Conservation (phyloP, 2,797 vertebrate genomes). For the Philypnodon macrostomus region DNA sequence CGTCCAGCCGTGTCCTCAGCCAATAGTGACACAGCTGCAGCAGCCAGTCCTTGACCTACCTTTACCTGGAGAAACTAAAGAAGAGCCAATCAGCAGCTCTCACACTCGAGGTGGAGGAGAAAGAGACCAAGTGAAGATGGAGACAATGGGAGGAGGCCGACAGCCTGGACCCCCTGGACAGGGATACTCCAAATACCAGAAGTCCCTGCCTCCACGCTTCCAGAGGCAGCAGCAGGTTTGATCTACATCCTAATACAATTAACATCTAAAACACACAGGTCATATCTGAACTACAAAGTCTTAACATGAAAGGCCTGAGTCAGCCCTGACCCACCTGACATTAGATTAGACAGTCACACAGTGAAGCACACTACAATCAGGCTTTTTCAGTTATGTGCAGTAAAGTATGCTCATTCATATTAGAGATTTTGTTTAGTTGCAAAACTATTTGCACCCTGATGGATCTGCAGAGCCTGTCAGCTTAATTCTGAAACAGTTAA, state of each 20-base stretch:
- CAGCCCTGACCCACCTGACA: too few relatives aligned
- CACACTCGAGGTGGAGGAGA: conserved; percentile 66
- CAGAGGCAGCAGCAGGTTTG: conserved; percentile 92
- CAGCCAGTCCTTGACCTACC: conserved; percentile 59
- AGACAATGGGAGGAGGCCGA: conserved; percentile 71
- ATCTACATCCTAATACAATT: background rate
- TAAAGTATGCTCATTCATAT: too few relatives aligned
- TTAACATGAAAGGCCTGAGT: background rate
- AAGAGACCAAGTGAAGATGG: conserved; percentile 79
- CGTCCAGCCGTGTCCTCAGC: conserved; percentile 66
- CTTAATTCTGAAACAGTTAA: background rate
- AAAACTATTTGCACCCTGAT: too few relatives aligned
- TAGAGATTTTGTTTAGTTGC: too few relatives aligned
- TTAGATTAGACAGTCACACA: too few relatives aligned
- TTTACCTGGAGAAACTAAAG: conserved; percentile 68
- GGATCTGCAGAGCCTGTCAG: too few relatives aligned
- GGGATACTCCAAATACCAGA: conserved; percentile 92
- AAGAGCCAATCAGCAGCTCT: conserved; percentile 55
- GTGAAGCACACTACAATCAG: too few relatives aligned
- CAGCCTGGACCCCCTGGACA: conserved; percentile 76
- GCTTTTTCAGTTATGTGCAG: too few relatives aligned
- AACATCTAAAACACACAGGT: background rate
- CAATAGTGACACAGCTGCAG: conserved; percentile 59
- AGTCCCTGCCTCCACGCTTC: conserved; percentile 91
- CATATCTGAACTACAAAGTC: background rate